A percentile compares a stretch with the other conserved stretches of the same genome.
phyloP scores from a whole-genome alignment of 1,140 invertebrate species.

The Maconellicoccus hirsutus region DNA sequence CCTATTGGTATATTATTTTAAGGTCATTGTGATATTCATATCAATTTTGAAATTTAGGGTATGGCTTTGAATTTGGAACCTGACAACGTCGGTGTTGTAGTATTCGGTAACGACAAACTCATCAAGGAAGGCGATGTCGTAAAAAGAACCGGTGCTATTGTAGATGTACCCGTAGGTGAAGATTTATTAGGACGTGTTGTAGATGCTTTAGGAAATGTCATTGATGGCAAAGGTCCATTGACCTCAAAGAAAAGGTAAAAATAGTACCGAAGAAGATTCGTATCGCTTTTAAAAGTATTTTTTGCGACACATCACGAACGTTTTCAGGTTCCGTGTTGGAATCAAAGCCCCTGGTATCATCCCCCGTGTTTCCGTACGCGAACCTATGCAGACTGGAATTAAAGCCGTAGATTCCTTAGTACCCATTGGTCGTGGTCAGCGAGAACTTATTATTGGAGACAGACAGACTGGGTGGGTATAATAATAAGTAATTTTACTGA shows the following conservation, averaged over 20 bases:
- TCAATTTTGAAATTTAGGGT: constrained; percentile 50
- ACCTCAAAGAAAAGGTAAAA: constrained; percentile 47
- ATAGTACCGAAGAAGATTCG: too few species aligned
- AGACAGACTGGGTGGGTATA: constrained; percentile 83
- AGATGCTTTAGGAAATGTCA: constrained; percentile 86
- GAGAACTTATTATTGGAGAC: constrained; percentile 99
- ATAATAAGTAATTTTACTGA: constrained; percentile 17
- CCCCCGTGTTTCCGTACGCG: constrained; percentile 93
- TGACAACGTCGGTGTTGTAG: constrained; percentile 99
- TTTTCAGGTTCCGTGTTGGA: constrained; percentile 78
- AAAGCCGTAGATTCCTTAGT: constrained; percentile 99
- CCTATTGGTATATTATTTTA: constrained; percentile 21
- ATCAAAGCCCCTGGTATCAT: constrained; percentile 99
- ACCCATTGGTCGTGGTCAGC: constrained; percentile 97
- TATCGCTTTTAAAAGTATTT: too few species aligned
- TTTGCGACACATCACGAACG: too few species aligned
- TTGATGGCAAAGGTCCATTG: constrained; percentile 92
- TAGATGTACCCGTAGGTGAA: constrained; percentile 96
- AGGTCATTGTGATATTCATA: constrained; percentile 14
- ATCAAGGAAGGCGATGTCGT: constrained; percentile 99
- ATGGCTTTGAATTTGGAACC: constrained; percentile 99
- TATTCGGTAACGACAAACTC: constrained; percentile 99
- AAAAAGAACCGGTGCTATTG: constrained; percentile 98
- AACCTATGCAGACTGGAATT: constrained; percentile 99
- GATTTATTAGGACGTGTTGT: constrained; percentile 94